Evolutionary conservation across 2,797 vertebrate species (phyloP).

Genomic region (Tolypeutes matacus): DNA sequence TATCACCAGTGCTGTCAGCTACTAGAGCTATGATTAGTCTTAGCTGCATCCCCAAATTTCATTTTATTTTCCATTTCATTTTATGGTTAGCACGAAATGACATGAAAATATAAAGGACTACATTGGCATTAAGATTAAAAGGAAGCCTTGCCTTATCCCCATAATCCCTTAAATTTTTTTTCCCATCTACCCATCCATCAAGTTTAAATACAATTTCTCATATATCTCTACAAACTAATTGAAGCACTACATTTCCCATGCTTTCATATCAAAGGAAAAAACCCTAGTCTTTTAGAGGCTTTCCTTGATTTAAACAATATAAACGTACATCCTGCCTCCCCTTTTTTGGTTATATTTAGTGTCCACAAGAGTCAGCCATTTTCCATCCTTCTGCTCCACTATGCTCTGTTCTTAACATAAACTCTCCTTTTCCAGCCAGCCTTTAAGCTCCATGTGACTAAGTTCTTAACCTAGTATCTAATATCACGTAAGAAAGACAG

Average conservation of each 20-base stretch:
- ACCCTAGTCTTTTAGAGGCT: neutral
- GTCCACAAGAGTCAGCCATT: neutral
- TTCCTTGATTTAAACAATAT: conserved; percentile 31
- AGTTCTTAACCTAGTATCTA: conserved; percentile 62
- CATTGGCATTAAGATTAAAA: neutral
- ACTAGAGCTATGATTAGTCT: neutral
- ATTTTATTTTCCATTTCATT: conserved; percentile 5
- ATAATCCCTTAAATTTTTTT: conserved; percentile 43
- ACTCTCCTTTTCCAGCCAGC: neutral
- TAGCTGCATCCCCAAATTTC: neutral
- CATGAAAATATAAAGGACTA: conserved; percentile 1
- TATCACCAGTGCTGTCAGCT: neutral
- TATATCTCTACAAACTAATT: neutral
- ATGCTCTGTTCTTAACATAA: conserved; percentile 11
- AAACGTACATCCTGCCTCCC: neutral
- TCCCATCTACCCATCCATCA: neutral
- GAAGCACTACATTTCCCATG: neutral
- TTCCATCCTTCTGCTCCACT: conserved; percentile 14
- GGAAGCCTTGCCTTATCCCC: neutral
- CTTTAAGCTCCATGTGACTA: conserved; percentile 42
- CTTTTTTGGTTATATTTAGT: neutral
- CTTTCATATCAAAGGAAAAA: neutral
- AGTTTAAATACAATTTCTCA: conserved; percentile 37
- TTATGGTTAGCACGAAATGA: neutral
- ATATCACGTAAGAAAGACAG: conserved; percentile 40